phyloP scores from a whole-genome alignment of 2,888 invertebrate genomes.

The Lottia scabra region DNA sequence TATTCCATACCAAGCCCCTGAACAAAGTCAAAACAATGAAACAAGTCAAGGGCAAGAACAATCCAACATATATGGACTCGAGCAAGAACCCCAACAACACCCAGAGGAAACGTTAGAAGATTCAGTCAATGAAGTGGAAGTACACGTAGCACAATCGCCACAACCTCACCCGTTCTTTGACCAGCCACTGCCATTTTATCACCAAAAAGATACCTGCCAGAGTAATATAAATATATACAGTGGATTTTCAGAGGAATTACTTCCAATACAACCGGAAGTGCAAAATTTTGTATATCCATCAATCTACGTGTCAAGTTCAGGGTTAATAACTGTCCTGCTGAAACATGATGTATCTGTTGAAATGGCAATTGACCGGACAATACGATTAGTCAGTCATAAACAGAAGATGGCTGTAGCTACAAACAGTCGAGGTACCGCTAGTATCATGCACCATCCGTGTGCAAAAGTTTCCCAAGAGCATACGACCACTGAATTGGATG shows the following conservation, averaged over 20 bases:
- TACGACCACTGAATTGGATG: constrained; percentile 64
- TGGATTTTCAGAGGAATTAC: not conserved
- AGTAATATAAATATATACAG: not conserved
- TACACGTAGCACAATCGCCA: too few species aligned
- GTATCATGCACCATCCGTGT: constrained; percentile 66
- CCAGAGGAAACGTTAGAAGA: too few species aligned
- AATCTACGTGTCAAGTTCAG: constrained; percentile 67
- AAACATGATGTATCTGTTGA: constrained; percentile 67
- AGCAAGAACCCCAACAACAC: constrained; percentile 2
- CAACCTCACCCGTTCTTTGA: not conserved
- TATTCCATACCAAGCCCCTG: too few species aligned
- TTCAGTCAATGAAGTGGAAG: too few species aligned
- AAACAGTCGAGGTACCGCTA: constrained; percentile 62
- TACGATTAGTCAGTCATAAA: constrained; percentile 68
- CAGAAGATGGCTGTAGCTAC: constrained; percentile 66
- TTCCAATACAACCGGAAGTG: not conserved
- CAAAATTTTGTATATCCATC: constrained; percentile 57
- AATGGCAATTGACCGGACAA: constrained; percentile 67
- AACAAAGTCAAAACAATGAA: too few species aligned
- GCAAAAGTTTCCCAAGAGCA: constrained; percentile 68
- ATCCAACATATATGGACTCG: too few species aligned
- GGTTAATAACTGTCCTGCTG: constrained; percentile 68
- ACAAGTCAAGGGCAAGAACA: too few species aligned
- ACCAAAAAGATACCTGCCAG: not conserved
- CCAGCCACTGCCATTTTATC: constrained; percentile 10